phyloP scores from a whole-genome alignment of 2,113 vertebrate species.

The Mormyrus lacerda region DNA sequence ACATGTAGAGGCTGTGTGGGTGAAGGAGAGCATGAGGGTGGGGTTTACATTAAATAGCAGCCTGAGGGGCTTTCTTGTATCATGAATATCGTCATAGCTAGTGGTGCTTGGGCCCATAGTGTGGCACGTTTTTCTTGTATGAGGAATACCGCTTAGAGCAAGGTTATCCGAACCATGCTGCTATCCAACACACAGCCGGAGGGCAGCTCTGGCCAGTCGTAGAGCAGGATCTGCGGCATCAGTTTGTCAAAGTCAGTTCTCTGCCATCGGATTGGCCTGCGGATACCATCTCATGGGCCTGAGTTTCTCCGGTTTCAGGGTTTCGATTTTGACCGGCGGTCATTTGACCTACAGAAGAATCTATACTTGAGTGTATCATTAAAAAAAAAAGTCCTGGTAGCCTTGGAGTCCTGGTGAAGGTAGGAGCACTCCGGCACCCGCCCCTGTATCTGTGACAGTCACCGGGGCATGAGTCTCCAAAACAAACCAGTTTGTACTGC shows the following conservation, averaged over 20 bases:
- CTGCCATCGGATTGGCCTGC: not conserved
- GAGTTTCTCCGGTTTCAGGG: not conserved
- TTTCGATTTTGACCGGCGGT: not conserved
- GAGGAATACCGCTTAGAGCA: not conserved
- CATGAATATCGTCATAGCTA: not conserved
- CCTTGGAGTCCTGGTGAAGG: not conserved
- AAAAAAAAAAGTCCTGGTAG: not conserved
- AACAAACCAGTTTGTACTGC: slow-evolving; percentile 38
- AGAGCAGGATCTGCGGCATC: not conserved
- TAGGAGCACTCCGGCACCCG: not conserved
- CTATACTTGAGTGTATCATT: not conserved
- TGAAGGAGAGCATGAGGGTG: not conserved
- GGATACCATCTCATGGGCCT: not conserved
- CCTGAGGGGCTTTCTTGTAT: not conserved
- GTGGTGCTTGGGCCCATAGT: not conserved
- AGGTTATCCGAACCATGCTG: not conserved
- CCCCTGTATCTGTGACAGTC: not conserved
- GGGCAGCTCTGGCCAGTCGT: not conserved
- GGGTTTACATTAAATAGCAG: not conserved
- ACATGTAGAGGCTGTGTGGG: not conserved
- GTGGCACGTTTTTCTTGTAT: not conserved
- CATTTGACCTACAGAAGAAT: not conserved
- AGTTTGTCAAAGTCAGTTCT: not conserved
- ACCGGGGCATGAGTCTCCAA: slow-evolving; percentile 25
- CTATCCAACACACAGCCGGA: not conserved